Evolutionary conservation across 2,797 vertebrate species (phyloP), one percentile per base, ranked within the genome.

Genomic region (Sorex maritimensis): DNA sequence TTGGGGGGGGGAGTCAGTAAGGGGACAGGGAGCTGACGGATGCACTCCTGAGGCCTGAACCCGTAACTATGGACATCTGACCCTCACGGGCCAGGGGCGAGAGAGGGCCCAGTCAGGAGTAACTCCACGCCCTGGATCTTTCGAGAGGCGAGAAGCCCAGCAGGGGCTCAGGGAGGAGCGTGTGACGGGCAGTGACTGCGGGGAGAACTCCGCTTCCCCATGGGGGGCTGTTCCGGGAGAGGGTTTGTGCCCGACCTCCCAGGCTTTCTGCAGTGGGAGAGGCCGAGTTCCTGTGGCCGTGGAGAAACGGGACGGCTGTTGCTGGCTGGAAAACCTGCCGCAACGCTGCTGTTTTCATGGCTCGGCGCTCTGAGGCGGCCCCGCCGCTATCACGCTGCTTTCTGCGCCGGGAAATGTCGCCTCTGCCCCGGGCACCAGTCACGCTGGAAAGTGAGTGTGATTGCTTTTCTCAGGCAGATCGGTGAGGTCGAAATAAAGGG

Each of bases 391-490:
- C 77, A 88, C 52, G 84, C 6, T 68, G 75, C 92, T 93, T 94
- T 81, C 81, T 74, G 6, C 74, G 93, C 92, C 1, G 24, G 93
- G 74, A 93, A 89, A 88, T 65, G 88, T 46, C 86, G 94, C 88
- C 73, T 93, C 92, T 92, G 94, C 91, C 86, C 84, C 84, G 93
- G 93, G 95, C 81, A 94, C 88, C 78, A 91, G 91, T 80, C 86
- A 77, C 72, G 78, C 94, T 96, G 90, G 69, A 86, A 96, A 88
- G 87, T 52, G 81, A 96, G 79, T 23, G 1, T 74, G 88, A 95
- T 38, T 91, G 90, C 90, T 95, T 93, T 94, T 89, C 84, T 95
- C 68, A 92, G 81, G 89, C 85, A 93, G 71, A 75, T 46, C 2
- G 2, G 86, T 88, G 89, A 96, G 4, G 86, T 92, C 91, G 95